Evolutionary conservation across 2,113 vertebrate genomes (phyloP), one percentile per base, ranked within the genome.

Genomic region (Hemicordylus capensis): DNA sequence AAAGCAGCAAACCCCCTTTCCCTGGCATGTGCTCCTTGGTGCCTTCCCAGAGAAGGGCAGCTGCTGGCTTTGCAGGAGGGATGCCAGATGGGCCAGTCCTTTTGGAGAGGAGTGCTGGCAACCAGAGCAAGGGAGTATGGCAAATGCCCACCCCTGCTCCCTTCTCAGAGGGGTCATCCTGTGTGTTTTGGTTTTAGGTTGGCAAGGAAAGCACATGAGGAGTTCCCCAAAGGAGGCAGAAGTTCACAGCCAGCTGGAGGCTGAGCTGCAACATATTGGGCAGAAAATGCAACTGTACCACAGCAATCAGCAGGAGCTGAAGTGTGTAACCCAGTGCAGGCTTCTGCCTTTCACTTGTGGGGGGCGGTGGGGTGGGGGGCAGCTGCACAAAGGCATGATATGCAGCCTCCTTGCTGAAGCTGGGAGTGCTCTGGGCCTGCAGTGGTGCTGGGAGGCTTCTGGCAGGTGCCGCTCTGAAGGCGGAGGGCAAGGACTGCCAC

Each of bases 261-360:
- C 59, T 14, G 98, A 99, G 87, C 97, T 99, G 10, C 91, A 66
- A 34, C 89, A 81, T 64, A 98, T 99, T 84, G 95, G 95, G 83
- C 91, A 93, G 89, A 97, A 97, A 77, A 94, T 99, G 96, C 96
- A 95, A 80, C 93, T 91, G 83, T 98, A 97, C 93, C 97, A 96
- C 84, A 94, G 94, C 85, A 96, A 95, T 80, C 97, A 96, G 92
- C 97, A 96, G 89, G 97, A 97, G 89, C 97, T 99, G n/a, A 88
- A 91, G 98, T 99, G 93, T 46, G 92, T 76, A 69, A 31, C 10
- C 26, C 15, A 61, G 20, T 6, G 39, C 73, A 34, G 58, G n/a
- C n/a, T 75, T 86, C 7, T 87, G 46, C 0, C 0, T 7, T 77
- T 31, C 48, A 2, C 39, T 8, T 80, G 31, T 26, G 42, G 73